These are phyloP conservation scores for Catajapyx aquilonaris DNA, from an alignment of 1,140 invertebrate genomes.

Conservation along the genomic window DNA sequence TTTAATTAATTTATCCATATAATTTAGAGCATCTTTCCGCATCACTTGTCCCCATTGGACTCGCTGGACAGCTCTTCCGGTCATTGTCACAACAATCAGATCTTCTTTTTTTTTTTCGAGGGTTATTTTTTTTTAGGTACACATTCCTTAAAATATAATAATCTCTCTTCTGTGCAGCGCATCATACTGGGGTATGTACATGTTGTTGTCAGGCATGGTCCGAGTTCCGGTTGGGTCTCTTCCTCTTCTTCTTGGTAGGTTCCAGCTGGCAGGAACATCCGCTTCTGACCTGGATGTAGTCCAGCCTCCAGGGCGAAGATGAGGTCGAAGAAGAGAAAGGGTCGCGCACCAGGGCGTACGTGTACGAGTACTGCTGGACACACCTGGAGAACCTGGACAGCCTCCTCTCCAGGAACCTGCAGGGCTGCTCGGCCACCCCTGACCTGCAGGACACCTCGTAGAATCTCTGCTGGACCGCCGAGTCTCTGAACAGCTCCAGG, in stretches of 20 bases:
- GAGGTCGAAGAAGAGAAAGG: conserved; percentile 23
- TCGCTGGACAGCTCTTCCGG: too few species aligned
- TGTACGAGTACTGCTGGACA: conserved; percentile 62
- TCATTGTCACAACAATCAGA: too few species aligned
- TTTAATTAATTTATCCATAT: too few species aligned
- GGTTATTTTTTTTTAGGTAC: too few species aligned
- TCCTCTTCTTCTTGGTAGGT: background rate
- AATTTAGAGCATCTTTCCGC: too few species aligned
- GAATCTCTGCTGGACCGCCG: conserved; percentile 41
- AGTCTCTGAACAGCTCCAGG: conserved; percentile 44
- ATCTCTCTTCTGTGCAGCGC: too few species aligned
- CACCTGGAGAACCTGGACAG: conserved; percentile 46
- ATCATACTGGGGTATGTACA: too few species aligned
- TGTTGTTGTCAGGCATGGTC: too few species aligned
- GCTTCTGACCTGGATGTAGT: conserved; percentile 58
- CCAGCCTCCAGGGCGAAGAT: conserved; percentile 39
- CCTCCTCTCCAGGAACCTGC: conserved; percentile 46
- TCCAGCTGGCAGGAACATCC: conserved; percentile 34
- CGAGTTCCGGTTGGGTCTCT: too few species aligned
- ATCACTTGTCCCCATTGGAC: too few species aligned
- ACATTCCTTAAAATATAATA: too few species aligned
- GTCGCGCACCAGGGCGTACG: conserved; percentile 51
- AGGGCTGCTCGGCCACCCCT: conserved; percentile 45
- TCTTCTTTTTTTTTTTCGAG: too few species aligned
- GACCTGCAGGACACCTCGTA: conserved; percentile 56